Base-by-base conservation (phyloP, 2,888 invertebrate species). In the Phaedon cochleariae region DNA sequence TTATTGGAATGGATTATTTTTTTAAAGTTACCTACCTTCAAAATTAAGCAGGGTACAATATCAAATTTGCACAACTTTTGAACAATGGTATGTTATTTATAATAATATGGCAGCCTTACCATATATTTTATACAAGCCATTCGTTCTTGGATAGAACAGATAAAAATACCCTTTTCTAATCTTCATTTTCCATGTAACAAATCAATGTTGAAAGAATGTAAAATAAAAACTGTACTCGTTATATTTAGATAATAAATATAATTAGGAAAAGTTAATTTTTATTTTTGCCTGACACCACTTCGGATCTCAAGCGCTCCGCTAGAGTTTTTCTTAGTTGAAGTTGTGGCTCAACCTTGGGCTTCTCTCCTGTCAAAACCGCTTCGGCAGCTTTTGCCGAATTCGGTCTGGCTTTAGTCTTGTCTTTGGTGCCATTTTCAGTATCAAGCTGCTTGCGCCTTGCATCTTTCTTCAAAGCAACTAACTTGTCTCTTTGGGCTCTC, bases 381-480 rank as follows among this genome's bases (percentile, higher is more conserved):
- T 90, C 87, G 0, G 94, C 94, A 12, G 89, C 90, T 69, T 88
- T 87, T 0, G 94, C 92, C 0, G 94, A 94, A 62, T 89, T 89
- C 0, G 95, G 95, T 20, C 72, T 62, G 9, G 31, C 63, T 29
- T 91, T 80, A 4, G 71, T 65, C 51, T 72, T 76, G 0, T 85
- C 85, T 0, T 84, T 84, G 57, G 90, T 90, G 51, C 85, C 85
- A 0, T 84, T 84, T 59, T 90, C 90, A 12, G 87, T 88, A 34
- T 88, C 89, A 6, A 96, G 85, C 79, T 93, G 90, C 73, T 92
- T 91, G 78, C 93, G 92, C 18, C 97, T 87, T 20, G 93, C 95
- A 80, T 93, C 91, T 79, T 93, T 94, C 83, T 97, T 98, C 79
- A 97, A 85, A 18, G 93, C 93, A 48, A 97, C 86, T 59, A 98